Evolutionary conservation across 1,140 invertebrate species (phyloP).

Genomic region (Anastatus disparis): DNA sequence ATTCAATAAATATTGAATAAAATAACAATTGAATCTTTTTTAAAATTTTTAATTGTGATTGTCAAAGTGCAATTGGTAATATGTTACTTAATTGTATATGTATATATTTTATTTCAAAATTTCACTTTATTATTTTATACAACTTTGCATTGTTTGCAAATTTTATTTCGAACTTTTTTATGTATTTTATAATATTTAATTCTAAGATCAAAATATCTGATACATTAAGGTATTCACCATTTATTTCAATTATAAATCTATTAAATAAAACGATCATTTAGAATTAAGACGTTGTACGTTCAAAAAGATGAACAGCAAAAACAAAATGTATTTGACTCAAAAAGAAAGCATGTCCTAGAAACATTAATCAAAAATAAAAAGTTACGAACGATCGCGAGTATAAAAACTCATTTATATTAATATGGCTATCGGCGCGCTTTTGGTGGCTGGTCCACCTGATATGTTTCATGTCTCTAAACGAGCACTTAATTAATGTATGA

Average conservation of each 20-base stretch:
- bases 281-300: no score
- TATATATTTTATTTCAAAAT: no score
- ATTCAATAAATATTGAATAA: neutral
- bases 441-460: slow-evolving; percentile 40
- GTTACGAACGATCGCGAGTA: no score
- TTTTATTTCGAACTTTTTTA: neutral
- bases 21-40: neutral
- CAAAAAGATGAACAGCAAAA: neutral
- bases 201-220: neutral
- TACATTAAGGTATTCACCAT: no score
- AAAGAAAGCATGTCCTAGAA: neutral
- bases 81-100: neutral
- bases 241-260: no score
- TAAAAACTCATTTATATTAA: slow-evolving; percentile 2
- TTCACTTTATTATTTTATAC: no score
- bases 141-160: neutral
- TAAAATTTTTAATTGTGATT: neutral
- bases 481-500: slow-evolving; percentile 29
- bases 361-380: neutral
- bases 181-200: neutral
- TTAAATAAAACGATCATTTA: no score
- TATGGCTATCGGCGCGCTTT: slow-evolving; percentile 32
- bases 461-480: slow-evolving; percentile 13
- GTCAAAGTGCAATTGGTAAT: neutral
- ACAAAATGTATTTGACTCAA: neutral